Percentiles rank a stretch among this genome's conserved stretches.
Evolutionary conservation across 2,888 invertebrate species (phyloP).

Genomic region (Drosophila maculinotata): DNA sequence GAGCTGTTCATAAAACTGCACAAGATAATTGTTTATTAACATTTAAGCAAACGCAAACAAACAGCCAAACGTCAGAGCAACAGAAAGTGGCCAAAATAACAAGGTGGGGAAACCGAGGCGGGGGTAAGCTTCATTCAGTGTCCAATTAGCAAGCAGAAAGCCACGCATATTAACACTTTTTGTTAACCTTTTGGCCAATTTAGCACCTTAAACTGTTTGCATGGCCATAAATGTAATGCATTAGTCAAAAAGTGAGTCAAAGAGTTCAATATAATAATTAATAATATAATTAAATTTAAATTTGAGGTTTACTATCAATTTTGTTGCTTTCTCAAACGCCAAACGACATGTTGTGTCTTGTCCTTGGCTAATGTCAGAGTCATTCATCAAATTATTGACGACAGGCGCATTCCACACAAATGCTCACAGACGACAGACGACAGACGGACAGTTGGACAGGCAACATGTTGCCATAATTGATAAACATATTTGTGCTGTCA

Average conservation of each 20-base stretch:
- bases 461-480: conserved; percentile 62
- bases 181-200: conserved; percentile 22
- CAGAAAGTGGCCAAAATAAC: conserved; percentile 10
- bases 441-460: conserved; percentile 16
- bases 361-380: conserved; percentile 35
- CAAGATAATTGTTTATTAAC: conserved; percentile 58
- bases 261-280: too few species aligned
- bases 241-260: too few species aligned
- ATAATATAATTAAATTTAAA: not conserved
- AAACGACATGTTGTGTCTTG: too few species aligned
- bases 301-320: not conserved
- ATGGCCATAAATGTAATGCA: not conserved
- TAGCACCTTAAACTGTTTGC: conserved; percentile 40
- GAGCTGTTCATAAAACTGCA: conserved; percentile 19
- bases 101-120: not conserved
- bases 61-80: conserved; percentile 13
- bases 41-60: conserved; percentile 43
- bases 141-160: conserved; percentile 24
- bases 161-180: conserved; percentile 35
- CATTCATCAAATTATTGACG: conserved; percentile 55
- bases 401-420: conserved; percentile 45
- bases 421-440: conserved; percentile 19
- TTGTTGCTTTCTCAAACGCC: not conserved
- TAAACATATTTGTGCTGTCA: conserved; percentile 65
- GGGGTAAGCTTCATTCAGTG: conserved; percentile 5